Percentiles rank a stretch among this genome's conserved stretches.
Evolutionary conservation across 2,797 vertebrate genomes (phyloP).

Genomic region (Threskiornis aethiopicus): DNA sequence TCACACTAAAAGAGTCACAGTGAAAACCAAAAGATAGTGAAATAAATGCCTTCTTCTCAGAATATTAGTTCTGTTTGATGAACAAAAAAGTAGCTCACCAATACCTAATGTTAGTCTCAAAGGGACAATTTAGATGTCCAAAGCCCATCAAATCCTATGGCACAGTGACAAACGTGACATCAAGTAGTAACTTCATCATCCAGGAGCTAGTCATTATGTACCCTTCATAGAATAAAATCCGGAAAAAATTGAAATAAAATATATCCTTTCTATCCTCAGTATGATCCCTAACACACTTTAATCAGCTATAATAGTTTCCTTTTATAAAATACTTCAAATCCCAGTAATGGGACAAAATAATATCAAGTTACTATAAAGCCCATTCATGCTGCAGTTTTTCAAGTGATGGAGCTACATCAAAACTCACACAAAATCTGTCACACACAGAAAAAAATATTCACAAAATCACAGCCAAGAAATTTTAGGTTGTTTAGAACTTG

Average conservation of each 20-base stretch:
- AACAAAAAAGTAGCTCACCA: background rate
- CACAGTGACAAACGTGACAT: background rate
- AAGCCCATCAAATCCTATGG: background rate
- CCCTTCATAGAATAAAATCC: background rate
- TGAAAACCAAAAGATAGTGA: background rate
- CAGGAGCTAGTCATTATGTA: background rate
- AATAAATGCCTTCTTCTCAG: background rate
- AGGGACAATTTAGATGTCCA: background rate
- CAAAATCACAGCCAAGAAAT: background rate
- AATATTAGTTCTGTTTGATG: background rate
- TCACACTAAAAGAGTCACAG: background rate
- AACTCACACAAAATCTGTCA: conserved; percentile 3
- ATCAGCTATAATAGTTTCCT: background rate
- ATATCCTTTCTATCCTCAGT: background rate
- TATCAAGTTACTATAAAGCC: background rate
- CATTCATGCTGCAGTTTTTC: background rate
- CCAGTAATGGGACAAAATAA: background rate
- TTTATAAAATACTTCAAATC: background rate
- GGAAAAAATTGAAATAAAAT: background rate
- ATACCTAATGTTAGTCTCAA: background rate
- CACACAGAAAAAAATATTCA: background rate
- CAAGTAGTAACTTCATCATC: background rate
- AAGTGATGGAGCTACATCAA: background rate
- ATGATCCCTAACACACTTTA: background rate
- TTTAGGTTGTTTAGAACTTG: conserved; percentile 29